Percentiles rank a stretch among this genome's conserved stretches.
These are phyloP conservation scores for Penaeus monodon DNA, from an alignment of 2,888 invertebrate species.

Conservation along the genomic window DNA sequence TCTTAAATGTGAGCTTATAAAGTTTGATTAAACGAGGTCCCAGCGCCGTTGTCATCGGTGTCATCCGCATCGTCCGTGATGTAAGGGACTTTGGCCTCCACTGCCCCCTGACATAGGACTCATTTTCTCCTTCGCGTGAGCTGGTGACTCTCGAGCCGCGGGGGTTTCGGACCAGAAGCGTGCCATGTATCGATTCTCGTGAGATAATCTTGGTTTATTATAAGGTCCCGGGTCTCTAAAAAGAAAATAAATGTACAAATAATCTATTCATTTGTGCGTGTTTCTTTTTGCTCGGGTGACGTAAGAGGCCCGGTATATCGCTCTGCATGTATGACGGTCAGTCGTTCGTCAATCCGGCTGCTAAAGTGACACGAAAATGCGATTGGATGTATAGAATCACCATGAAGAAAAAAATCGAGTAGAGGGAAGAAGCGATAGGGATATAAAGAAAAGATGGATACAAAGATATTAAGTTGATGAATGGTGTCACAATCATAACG, in stretches of 20 bases:
- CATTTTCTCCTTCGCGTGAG: constrained; percentile 8
- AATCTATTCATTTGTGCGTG: constrained; percentile 18
- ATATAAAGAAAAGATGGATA: constrained; percentile 10
- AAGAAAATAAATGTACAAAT: constrained; percentile 27
- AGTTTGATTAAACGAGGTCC: constrained; percentile 28
- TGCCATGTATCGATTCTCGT: constrained; percentile 27
- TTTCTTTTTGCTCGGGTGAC: constrained; percentile 3
- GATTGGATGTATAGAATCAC: constrained; percentile 19
- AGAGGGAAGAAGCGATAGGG: constrained; percentile 9
- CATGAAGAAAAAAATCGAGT: constrained; percentile 12
- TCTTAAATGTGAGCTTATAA: too few relatives aligned
- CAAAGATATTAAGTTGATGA: constrained; percentile 35
- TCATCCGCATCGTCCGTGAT: constrained; percentile 28
- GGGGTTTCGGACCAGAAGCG: constrained; percentile 17
- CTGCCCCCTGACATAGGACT: constrained; percentile 13
- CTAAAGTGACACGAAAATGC: not conserved
- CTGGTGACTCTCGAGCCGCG: constrained; percentile 11
- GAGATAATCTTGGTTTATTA: constrained; percentile 41
- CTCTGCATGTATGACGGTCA: too few relatives aligned
- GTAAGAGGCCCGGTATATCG: constrained; percentile 2
- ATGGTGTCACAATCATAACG: not conserved
- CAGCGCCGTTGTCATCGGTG: constrained; percentile 25
- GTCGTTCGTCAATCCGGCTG: not conserved
- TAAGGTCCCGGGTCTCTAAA: not conserved
- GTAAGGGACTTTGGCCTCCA: too few relatives aligned